A percentile compares a stretch with the other conserved stretches of the same genome.
Conservation (phyloP, 1,140 invertebrate species). For the Lepidurus apus region DNA sequence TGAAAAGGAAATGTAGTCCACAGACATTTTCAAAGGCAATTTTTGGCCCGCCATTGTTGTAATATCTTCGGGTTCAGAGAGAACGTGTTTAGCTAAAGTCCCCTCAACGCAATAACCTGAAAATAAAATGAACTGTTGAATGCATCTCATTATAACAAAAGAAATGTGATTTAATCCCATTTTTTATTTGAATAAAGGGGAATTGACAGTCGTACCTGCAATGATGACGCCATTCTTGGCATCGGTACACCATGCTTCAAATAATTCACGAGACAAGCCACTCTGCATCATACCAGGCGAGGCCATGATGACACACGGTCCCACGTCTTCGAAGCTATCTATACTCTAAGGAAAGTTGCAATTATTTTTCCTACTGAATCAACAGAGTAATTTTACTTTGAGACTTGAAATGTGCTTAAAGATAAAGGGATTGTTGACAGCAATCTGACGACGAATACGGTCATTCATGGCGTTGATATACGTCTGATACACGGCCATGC, state of each 20-base stretch:
- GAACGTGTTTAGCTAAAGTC: conserved; percentile 91
- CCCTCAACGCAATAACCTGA: conserved; percentile 96
- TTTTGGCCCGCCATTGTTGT: conserved; percentile 92
- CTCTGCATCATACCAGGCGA: conserved; percentile 99
- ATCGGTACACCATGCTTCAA: conserved; percentile 98
- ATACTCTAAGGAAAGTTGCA: conserved; percentile 65
- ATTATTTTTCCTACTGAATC: background rate
- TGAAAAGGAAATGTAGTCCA: conserved; percentile 99
- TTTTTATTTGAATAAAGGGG: background rate
- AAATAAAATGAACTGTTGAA: conserved; percentile 27
- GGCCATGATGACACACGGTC: conserved; percentile 98
- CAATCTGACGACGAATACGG: conserved; percentile 89
- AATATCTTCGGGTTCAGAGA: conserved; percentile 97
- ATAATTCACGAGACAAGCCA: conserved; percentile 92
- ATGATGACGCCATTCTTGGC: conserved; percentile 97
- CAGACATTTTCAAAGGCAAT: conserved; percentile 91
- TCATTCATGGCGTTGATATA: conserved; percentile 99
- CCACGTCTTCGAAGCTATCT: conserved; percentile 98
- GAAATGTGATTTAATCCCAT: conserved; percentile 31
- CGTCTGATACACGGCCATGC: conserved; percentile 99
- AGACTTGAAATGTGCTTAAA: conserved; percentile 98
- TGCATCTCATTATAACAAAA: conserved; percentile 31
- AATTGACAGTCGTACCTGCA: conserved; percentile 56
- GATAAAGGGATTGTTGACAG: conserved; percentile 97
- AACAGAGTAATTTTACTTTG: conserved; percentile 60